Base-by-base conservation (phyloP, 2,113 vertebrate species). In the Phasianus colchicus region DNA sequence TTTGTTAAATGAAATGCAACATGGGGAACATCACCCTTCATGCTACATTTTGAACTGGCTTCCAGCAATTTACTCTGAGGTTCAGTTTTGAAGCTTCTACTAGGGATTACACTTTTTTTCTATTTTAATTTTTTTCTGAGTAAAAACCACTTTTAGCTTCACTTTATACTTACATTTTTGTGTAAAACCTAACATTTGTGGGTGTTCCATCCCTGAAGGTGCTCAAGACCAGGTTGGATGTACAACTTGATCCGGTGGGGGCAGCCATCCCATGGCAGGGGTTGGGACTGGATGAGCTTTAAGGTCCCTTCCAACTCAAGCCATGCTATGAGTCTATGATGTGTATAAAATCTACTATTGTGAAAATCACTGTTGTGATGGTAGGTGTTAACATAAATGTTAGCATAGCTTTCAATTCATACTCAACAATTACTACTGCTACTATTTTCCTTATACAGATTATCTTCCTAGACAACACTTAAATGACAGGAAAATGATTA, bases 1-100 rank as follows among this genome's bases (percentile, higher is more conserved):
- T 90, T 91, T 61, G 69, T 85, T 94, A 82, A 90, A 65, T 40
- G 78, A 92, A 88, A 91, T 72, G 52, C 55, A 78, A 67, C 73
- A 72, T 70, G 83, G 83, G 38, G 20, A 64, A 83, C 16, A 60
- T 80, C 64, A 90, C 69, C 36, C 67, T 50, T 19, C 5, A 1
- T 61, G 73, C 42, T 88, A 21, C 36, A 75, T 61, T 79, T 66
- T 89, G 61, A 75, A 86, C 47, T 54, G 27, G 14, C 52, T 88
- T 88, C 72, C 36, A 92, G n/a, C 25, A 74, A 52, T 65, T 85
- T 78, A 30, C 38, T 74, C 32, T 18, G n/a, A 80, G 21, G 30
- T 14, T 76, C 54, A 50, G 19, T 36, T 48, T 36, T 50, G 43
- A 60, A 17, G 9, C 29, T 88, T 92, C 54, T 34, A n/a, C 22